phyloP scores from a whole-genome alignment of 2,888 invertebrate species.

The Pardosa pseudoannulata region DNA sequence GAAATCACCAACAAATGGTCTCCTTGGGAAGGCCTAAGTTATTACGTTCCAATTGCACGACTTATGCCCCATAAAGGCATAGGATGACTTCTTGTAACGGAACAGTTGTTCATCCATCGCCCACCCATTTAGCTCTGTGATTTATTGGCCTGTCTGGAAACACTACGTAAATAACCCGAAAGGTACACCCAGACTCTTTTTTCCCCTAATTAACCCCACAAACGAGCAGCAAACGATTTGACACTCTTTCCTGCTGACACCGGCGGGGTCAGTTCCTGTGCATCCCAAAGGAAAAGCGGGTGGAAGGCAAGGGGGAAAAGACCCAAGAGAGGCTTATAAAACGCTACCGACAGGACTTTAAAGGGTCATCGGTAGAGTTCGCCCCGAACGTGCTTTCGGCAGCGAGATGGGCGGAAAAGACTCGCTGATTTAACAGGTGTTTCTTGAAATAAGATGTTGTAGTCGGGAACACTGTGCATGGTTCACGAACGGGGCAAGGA shows the following conservation, averaged over 20 bases:
- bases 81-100: too few species aligned
- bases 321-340: background rate
- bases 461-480: background rate
- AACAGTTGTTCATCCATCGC: background rate
- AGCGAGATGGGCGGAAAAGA: slow-evolving; percentile 2
- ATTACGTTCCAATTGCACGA: too few species aligned
- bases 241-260: slow-evolving; percentile 10
- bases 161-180: background rate
- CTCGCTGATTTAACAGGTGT: slow-evolving; percentile 2
- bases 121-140: too few species aligned
- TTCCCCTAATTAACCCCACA: slow-evolving; percentile 12
- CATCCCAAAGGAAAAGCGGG: background rate
- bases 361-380: slow-evolving; percentile 23
- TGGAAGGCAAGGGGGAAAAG: background rate
- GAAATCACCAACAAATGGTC: too few species aligned
- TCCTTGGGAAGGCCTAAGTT: too few species aligned
- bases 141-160: background rate
- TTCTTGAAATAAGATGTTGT: slow-evolving; percentile 8
- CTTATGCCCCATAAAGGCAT: too few species aligned
- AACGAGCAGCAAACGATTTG: slow-evolving; percentile 19
- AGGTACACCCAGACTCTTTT: background rate
- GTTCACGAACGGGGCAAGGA: background rate
- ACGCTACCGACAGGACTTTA: background rate
- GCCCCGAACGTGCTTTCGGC: background rate
- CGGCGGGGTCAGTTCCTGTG: background rate